Evolutionary conservation across 1,140 invertebrate genomes (phyloP).

Genomic region (Drosophila mauritiana): DNA sequence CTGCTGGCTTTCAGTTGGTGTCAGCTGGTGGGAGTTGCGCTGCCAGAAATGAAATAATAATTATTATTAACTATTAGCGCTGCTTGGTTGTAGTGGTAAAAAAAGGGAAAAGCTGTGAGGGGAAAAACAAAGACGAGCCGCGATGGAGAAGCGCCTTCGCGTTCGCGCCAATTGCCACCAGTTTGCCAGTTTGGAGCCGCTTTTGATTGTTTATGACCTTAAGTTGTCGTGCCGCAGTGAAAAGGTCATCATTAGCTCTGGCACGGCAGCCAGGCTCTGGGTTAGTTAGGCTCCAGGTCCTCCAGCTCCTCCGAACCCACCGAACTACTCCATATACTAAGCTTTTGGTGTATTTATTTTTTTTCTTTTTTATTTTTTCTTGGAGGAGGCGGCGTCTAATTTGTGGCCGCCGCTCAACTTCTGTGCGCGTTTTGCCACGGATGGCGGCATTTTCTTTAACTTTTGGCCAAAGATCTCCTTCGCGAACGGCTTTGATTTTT

Average conservation of each 20-base stretch:
- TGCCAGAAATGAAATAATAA: slow-evolving; percentile 83
- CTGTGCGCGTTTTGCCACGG: slow-evolving; percentile 65
- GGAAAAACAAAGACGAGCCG: slow-evolving; percentile 18
- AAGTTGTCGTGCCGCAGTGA: slow-evolving; percentile 80
- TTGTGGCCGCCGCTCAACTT: slow-evolving; percentile 70
- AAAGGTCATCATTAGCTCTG: slow-evolving; percentile 78
- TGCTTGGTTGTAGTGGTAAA: slow-evolving; percentile 58
- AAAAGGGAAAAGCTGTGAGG: slow-evolving; percentile 4
- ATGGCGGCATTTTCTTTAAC: slow-evolving; percentile 61
- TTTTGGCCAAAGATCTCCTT: slow-evolving; percentile 39
- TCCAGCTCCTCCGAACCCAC: slow-evolving; percentile 12
- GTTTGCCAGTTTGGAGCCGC: slow-evolving; percentile 41
- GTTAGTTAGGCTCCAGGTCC: slow-evolving; percentile 45
- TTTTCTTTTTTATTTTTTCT: too few species aligned
- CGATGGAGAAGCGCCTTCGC: slow-evolving; percentile 25
- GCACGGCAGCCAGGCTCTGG: slow-evolving; percentile 36
- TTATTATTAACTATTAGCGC: slow-evolving; percentile 83
- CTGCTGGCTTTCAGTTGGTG: slow-evolving; percentile 73
- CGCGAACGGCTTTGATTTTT: slow-evolving; percentile 73
- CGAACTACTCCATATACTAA: neutral
- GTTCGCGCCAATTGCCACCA: slow-evolving; percentile 64
- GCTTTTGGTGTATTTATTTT: neutral
- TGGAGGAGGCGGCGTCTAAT: slow-evolving; percentile 71
- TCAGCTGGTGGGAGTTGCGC: slow-evolving; percentile 78
- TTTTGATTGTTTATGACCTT: slow-evolving; percentile 82